Evolutionary conservation across 2,113 vertebrate genomes (phyloP).

Genomic region (Sakesphorus luctuosus): DNA sequence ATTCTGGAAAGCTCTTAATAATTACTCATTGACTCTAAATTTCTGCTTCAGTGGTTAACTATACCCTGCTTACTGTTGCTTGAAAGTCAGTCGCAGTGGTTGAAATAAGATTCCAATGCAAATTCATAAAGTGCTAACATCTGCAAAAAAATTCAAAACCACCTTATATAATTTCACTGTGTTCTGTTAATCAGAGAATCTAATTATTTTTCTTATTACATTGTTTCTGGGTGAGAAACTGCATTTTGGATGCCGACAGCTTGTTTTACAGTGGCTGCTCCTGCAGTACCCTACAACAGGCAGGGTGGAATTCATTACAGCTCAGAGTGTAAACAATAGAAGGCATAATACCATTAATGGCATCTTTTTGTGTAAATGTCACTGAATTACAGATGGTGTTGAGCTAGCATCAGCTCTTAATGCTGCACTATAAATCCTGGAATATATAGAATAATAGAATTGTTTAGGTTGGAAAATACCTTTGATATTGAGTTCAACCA

Average conservation of each 20-base stretch:
- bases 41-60: slow-evolving; percentile 78
- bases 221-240: slow-evolving; percentile 70
- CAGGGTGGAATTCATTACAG: slow-evolving; percentile 54
- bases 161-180: slow-evolving; percentile 55
- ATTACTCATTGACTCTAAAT: slow-evolving; percentile 82
- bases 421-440: not conserved
- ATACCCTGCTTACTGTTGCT: slow-evolving; percentile 71
- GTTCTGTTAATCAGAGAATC: slow-evolving; percentile 71
- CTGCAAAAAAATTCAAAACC: slow-evolving; percentile 41
- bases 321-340: slow-evolving; percentile 47
- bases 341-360: slow-evolving; percentile 7
- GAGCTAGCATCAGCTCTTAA: not conserved
- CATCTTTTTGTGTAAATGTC: slow-evolving; percentile 29
- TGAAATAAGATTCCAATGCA: slow-evolving; percentile 60
- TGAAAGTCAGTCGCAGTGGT: slow-evolving; percentile 73
- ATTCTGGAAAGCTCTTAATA: slow-evolving; percentile 84
- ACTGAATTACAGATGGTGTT: slow-evolving; percentile 1
- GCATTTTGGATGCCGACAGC: slow-evolving; percentile 44
- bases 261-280: slow-evolving; percentile 65
- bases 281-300: slow-evolving; percentile 35
- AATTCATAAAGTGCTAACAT: slow-evolving; percentile 58
- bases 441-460: not conserved
- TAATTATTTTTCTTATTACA: slow-evolving; percentile 72
- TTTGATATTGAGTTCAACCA: not conserved
- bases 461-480: not conserved